A percentile compares a stretch with the other conserved stretches of the same genome.
Evolutionary conservation across 1,140 invertebrate species (phyloP).

Genomic region (Archivesica marissinica): DNA sequence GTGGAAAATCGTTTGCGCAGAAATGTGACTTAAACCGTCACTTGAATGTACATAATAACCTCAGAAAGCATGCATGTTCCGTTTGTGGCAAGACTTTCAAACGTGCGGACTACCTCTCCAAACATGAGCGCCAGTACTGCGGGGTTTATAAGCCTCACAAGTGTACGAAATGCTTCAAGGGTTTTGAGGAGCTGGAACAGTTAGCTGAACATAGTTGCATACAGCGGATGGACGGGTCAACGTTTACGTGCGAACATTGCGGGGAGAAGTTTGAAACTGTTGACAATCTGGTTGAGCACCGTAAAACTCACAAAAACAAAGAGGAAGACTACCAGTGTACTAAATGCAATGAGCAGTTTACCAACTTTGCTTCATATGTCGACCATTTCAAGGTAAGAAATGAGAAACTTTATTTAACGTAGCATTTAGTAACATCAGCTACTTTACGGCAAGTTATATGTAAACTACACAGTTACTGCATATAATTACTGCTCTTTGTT

Average conservation of each 20-base stretch:
- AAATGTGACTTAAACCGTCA: constrained; percentile 53
- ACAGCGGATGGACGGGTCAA: background rate
- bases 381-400: constrained; percentile 58
- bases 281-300: constrained; percentile 40
- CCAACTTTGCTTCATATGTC: constrained; percentile 37
- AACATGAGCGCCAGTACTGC: constrained; percentile 59
- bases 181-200: constrained; percentile 56
- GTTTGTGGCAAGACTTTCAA: constrained; percentile 57
- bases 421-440: no score
- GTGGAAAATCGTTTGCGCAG: constrained; percentile 48
- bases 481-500: no score
- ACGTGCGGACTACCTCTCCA: constrained; percentile 55
- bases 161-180: constrained; percentile 49
- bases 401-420: no score
- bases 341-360: constrained; percentile 40
- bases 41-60: constrained; percentile 53
- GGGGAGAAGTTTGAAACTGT: constrained; percentile 33
- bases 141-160: constrained; percentile 49
- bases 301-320: constrained; percentile 38
- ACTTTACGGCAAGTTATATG: no score
- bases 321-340: constrained; percentile 26
- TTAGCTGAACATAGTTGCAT: constrained; percentile 9
- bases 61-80: constrained; percentile 46
- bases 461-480: no score
- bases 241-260: constrained; percentile 45